Evolutionary conservation across 2,113 vertebrate species (phyloP), one percentile per base, ranked within the genome.

Genomic region (Grus americana): DNA sequence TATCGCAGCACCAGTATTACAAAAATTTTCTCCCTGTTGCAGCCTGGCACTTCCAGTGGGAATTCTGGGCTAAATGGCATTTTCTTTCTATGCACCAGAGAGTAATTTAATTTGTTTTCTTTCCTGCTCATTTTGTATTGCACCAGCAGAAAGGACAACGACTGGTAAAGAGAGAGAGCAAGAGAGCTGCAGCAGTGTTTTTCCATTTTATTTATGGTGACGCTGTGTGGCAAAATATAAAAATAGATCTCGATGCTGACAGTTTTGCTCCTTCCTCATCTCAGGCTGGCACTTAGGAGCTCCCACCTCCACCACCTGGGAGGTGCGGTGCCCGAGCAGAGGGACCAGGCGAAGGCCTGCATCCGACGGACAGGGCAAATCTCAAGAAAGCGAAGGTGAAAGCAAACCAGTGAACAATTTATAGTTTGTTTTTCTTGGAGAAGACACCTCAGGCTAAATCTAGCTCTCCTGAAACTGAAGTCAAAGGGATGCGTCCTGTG

Each of bases 161-260:
- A 21, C 57, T 88, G 92, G 96, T 85, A 91, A 90, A 61, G 29
- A 75, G 62, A 96, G 86, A 93, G 59, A 90, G 72, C 42, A 26
- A 68, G 88, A 94, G 63, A 96, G 58, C 54, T 78, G 85, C 40
- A 2, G 78, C 65, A 87, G 94, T 96, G 95, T 95, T 93, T 93
- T 93, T 88, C 88, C 81, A 34, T 95, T 96, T 98, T 97, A 97
- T 98, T 98, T 97, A 88, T 75, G 93, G 93, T n/a, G 92, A 93
- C 3, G 36, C 80, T 75, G 32, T 47, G 47, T 46, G 95, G 92
- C 14, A 16, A 98, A 98, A 97, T 93, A 95, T 92, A 96, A 97
- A 98, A 97, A 97, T 84, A 97, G 97, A 94, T 97, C 97, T 97
- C 22, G 3, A 38, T 58, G 72, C 90, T 97, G 96, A 90, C 79